A percentile compares a stretch with the other conserved stretches of the same genome.
Conservation (phyloP, 2,797 vertebrate genomes). For the Peromyscus melanophrys region DNA sequence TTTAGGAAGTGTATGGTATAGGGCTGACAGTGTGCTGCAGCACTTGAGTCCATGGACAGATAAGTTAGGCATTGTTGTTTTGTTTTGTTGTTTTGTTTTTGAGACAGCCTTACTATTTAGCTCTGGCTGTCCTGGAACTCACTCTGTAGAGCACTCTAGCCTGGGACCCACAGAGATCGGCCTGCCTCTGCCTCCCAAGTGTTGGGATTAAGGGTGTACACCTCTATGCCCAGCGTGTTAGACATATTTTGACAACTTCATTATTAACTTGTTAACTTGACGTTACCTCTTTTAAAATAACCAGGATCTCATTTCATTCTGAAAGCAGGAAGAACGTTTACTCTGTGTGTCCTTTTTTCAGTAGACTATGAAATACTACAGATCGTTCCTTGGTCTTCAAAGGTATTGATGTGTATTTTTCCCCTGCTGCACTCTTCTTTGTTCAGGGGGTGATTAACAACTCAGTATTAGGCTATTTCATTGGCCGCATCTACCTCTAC, state of each 20-base stretch:
- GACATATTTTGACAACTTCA: conserved; percentile 20
- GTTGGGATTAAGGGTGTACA: background rate
- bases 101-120: background rate
- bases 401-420: background rate
- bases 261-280: conserved; percentile 41
- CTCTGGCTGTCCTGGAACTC: background rate
- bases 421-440: background rate
- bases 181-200: background rate
- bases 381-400: background rate
- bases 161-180: background rate
- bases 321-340: background rate
- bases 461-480: conserved; percentile 99
- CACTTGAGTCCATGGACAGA: background rate
- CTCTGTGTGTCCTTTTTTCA: conserved; percentile 39
- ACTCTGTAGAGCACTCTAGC: background rate
- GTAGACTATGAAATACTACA: background rate
- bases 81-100: background rate
- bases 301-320: background rate
- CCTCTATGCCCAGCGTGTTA: background rate
- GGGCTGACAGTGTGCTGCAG: background rate
- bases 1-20: background rate
- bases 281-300: conserved; percentile 32
- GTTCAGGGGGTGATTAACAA: conserved; percentile 97
- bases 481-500: conserved; percentile 99
- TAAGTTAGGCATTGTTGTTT: background rate